A percentile compares a stretch with the other conserved stretches of the same genome.
Conservation (phyloP, 2,113 vertebrate genomes). For the Anoplopoma fimbria region DNA sequence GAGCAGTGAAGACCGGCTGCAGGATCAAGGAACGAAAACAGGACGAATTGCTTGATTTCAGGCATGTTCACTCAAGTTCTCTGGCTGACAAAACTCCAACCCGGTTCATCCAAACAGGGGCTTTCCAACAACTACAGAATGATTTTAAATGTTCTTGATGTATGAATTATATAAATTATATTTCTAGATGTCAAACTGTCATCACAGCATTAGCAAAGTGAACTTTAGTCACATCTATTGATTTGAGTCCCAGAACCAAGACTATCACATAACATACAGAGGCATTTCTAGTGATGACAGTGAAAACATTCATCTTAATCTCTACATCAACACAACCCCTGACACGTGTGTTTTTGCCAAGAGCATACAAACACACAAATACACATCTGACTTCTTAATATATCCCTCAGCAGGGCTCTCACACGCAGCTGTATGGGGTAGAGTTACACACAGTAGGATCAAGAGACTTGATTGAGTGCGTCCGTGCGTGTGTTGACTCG, state of each 20-base stretch:
- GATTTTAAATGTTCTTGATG: neutral
- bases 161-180: neutral
- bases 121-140: neutral
- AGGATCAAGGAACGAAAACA: neutral
- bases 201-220: neutral
- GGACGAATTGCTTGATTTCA: neutral
- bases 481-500: constrained; percentile 6
- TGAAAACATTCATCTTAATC: constrained; percentile 49
- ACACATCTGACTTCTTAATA: constrained; percentile 54
- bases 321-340: constrained; percentile 44
- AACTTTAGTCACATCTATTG: neutral
- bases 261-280: neutral
- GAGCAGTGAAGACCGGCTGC: constrained; percentile 8
- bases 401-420: constrained; percentile 30
- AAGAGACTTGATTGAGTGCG: neutral
- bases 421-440: constrained; percentile 46
- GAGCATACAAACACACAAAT: constrained; percentile 20
- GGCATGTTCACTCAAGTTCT: neutral
- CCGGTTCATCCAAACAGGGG: neutral
- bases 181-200: neutral
- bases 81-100: neutral
- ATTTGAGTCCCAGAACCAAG: constrained; percentile 26
- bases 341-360: constrained; percentile 40
- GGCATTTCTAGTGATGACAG: constrained; percentile 1
- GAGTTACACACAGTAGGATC: constrained; percentile 45